Percentiles rank a stretch among this genome's conserved stretches.
Evolutionary conservation across 2,113 vertebrate species (phyloP).

Genomic region (Psilopogon haemacephalus): DNA sequence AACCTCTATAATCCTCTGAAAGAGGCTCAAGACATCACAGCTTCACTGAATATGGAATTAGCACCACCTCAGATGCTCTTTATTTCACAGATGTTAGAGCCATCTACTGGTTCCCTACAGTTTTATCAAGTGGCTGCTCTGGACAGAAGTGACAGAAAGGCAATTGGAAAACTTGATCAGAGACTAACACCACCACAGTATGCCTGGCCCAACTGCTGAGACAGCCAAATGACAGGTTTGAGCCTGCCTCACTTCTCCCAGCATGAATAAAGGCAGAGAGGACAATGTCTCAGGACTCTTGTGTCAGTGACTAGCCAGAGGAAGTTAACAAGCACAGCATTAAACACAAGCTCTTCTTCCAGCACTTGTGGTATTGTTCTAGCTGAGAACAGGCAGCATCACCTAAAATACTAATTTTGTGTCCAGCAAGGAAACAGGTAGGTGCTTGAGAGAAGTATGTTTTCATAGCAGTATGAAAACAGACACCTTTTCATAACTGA

Average conservation of each 20-base stretch:
- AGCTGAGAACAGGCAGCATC: not conserved
- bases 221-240: not conserved
- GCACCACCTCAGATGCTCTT: not conserved
- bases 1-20: not conserved
- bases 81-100: slow-evolving; percentile 16
- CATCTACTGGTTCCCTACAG: slow-evolving; percentile 10
- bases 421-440: not conserved
- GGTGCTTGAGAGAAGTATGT: not conserved
- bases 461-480: not conserved
- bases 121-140: not conserved
- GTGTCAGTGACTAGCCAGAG: not conserved
- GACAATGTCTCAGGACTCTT: not conserved
- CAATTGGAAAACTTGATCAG: not conserved
- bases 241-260: not conserved
- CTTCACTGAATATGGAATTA: not conserved
- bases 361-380: fast-evolving
- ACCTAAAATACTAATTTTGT: not conserved
- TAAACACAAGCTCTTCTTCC: not conserved
- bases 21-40: not conserved
- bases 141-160: not conserved
- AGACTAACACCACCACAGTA: not conserved
- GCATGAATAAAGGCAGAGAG: fast-evolving
- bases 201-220: not conserved
- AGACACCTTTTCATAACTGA: not conserved
- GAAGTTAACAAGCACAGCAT: fast-evolving